Conservation (phyloP, 2,888 invertebrate species). For the Aphrophora alni region DNA sequence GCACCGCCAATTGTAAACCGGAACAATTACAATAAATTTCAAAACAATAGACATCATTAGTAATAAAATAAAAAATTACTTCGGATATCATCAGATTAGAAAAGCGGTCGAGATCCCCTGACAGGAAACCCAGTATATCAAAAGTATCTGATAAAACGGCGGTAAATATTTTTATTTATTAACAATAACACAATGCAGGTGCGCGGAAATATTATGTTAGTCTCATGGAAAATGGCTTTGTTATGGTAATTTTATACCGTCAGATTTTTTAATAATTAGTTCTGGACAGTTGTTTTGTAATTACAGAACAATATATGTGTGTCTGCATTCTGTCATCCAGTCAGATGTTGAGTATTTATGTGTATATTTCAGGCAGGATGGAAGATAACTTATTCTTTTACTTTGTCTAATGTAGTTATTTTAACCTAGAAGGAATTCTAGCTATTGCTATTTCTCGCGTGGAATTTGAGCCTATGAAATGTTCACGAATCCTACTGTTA, state of each 20-base stretch:
- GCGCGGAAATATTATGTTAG: not conserved
- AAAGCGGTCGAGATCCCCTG: not conserved
- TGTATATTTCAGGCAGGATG: too few species aligned
- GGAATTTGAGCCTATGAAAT: too few species aligned
- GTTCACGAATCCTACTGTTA: too few species aligned
- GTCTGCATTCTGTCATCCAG: not conserved
- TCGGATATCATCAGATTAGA: conserved; percentile 2
- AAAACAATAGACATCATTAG: not conserved
- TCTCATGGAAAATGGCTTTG: not conserved
- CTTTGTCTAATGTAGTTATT: too few species aligned
- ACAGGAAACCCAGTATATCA: not conserved
- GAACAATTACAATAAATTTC: not conserved
- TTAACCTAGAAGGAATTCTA: too few species aligned
- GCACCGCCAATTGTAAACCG: not conserved
- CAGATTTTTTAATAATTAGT: not conserved
- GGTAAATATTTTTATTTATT: not conserved
- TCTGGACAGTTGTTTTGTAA: not conserved
- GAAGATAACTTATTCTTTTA: too few species aligned
- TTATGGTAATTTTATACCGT: not conserved
- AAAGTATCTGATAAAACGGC: not conserved
- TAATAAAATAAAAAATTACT: not conserved
- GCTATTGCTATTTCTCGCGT: too few species aligned
- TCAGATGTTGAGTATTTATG: too few species aligned
- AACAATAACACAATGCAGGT: not conserved
- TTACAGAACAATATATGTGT: not conserved